Evolutionary conservation across 2,113 vertebrate species (phyloP), one percentile per base, ranked within the genome.

Genomic region (Paradoxurus hermaphroditus): DNA sequence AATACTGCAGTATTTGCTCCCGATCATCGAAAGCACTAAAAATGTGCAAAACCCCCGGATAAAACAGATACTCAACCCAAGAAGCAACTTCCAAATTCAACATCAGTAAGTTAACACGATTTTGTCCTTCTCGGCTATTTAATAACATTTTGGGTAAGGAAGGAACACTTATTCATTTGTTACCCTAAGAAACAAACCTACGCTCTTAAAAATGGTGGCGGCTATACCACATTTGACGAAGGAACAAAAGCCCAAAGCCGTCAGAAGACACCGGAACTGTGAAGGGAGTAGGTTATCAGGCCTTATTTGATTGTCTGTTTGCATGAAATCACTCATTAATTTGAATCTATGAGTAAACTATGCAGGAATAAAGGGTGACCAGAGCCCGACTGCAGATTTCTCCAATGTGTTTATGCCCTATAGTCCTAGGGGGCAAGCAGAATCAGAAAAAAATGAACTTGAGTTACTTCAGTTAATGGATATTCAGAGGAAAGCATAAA

Each of bases 1-100:
- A 92, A 46, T 86, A 67, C 2, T 97, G 15, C 86, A 97, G 2
- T 97, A 93, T 90, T 97, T 98, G 46, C 56, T 98, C 9, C 97
- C 96, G 0, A 72, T 96, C 59, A 41, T 98, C 79, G 68, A 97
- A 65, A 91, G 79, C 65, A 79, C 94, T 81, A 96, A 96, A 95
- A 95, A 5, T 4, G 65, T 63, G 31, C 82, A 93, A 90, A 27
- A 65, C 29, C 19, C 81, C 95, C 96, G 94, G 93, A 96, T 96
- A 75, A 97, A 94, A 31, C 23, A 95, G 36, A 62, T 7, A 4
- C 6, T 36, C 95, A 81, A 67, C n/a, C 78, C 79, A 79, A 85
- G 95, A 89, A 86, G 49, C 41, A 92, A 90, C 81, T 93, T 90
- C 46, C 97, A 98, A 73, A 92, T 83, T 56, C 83, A 85, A 0